phyloP scores from a whole-genome alignment of 2,797 vertebrate species.

The Alfaro cultratus region DNA sequence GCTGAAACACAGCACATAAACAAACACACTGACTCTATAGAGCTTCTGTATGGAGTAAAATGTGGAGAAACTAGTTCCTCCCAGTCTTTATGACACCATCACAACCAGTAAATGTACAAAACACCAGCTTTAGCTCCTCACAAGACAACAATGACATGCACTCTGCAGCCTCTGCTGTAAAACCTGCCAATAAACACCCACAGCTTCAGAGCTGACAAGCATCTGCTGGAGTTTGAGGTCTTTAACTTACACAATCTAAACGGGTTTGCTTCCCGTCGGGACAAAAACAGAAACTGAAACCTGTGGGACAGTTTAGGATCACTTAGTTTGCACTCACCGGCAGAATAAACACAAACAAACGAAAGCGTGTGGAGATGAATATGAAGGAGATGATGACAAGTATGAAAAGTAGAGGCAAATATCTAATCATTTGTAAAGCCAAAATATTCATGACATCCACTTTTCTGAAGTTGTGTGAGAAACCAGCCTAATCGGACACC shows the following conservation, averaged over 20 bases:
- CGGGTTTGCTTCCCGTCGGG: constrained; percentile 12
- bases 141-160: constrained; percentile 37
- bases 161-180: constrained; percentile 25
- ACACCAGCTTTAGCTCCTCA: constrained; percentile 23
- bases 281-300: constrained; percentile 21
- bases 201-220: constrained; percentile 6
- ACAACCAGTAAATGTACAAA: constrained; percentile 20
- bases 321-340: constrained; percentile 17
- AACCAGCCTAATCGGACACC: background rate
- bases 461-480: background rate
- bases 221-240: constrained; percentile 14
- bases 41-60: constrained; percentile 6
- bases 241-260: constrained; percentile 21
- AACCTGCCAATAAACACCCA: constrained; percentile 32
- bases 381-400: constrained; percentile 21
- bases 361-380: constrained; percentile 39
- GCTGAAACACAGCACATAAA: constrained; percentile 4
- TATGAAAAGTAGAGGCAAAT: constrained; percentile 21
- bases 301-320: constrained; percentile 17
- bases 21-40: background rate
- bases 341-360: constrained; percentile 39
- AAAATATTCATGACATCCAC: background rate
- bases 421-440: background rate
- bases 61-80: constrained; percentile 13
- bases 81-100: background rate